Percentiles rank a stretch among this genome's conserved stretches.
These are phyloP conservation scores for Columba livia DNA, from an alignment of 2,113 vertebrate species.

Conservation along the genomic window DNA sequence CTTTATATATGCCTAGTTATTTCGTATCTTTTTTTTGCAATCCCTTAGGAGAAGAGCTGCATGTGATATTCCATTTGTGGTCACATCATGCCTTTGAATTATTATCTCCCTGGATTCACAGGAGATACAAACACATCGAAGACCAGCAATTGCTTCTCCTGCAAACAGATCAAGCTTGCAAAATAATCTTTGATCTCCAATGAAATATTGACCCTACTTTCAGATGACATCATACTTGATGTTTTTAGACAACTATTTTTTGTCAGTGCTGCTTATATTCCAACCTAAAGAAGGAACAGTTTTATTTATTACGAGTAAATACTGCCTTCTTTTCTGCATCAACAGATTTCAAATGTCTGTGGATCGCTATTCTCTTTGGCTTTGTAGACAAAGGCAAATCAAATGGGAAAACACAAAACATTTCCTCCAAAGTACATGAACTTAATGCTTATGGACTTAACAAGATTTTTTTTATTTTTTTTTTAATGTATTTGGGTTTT, in stretches of 20 bases:
- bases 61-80: not conserved
- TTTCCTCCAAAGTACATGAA: not conserved
- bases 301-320: not conserved
- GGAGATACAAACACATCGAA: not conserved
- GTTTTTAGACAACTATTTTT: not conserved
- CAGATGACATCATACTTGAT: rapidly evolving
- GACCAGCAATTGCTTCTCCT: not conserved
- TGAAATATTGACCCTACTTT: not conserved
- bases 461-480: too few relatives aligned
- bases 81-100: not conserved
- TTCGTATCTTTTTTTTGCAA: not conserved
- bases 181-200: not conserved
- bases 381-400: not conserved
- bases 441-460: not conserved
- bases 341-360: not conserved
- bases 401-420: not conserved
- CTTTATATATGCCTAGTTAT: not conserved
- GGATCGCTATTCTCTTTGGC: not conserved
- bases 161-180: not conserved
- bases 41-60: not conserved
- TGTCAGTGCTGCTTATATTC: not conserved
- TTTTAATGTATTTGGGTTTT: not conserved
- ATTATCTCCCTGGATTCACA: not conserved
- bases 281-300: not conserved
- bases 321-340: not conserved